phyloP scores from a whole-genome alignment of 2,888 invertebrate genomes.

The Cremastobaeus sp. region DNA sequence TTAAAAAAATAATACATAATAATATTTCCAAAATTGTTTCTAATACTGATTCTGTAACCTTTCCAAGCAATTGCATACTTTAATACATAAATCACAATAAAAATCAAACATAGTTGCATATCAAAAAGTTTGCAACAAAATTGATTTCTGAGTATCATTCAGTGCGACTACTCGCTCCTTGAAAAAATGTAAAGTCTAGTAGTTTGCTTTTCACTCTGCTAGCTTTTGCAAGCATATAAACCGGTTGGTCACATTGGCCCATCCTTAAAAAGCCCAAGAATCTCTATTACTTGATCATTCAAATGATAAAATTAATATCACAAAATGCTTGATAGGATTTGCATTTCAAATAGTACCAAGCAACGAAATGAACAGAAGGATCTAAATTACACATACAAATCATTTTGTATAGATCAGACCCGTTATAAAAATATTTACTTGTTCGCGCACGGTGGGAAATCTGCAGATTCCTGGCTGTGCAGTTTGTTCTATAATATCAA shows the following conservation, averaged over 20 bases:
- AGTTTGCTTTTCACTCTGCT: constrained; percentile 5
- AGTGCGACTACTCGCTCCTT: neutral
- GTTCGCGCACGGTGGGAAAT: too few relatives aligned
- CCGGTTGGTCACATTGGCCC: neutral
- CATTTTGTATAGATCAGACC: too few relatives aligned
- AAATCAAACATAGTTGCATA: constrained; percentile 1
- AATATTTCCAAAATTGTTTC: constrained; percentile 8
- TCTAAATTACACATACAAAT: too few relatives aligned
- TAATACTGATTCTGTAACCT: constrained; percentile 37
- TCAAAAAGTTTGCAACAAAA: neutral
- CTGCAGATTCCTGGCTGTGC: too few relatives aligned
- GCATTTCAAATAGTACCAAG: too few relatives aligned
- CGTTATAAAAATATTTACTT: too few relatives aligned
- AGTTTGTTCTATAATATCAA: too few relatives aligned
- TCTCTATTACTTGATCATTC: too few relatives aligned
- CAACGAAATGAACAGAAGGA: too few relatives aligned
- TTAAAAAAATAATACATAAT: constrained; percentile 12
- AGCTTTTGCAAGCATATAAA: constrained; percentile 1
- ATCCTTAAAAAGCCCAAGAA: neutral
- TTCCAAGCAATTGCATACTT: constrained; percentile 22
- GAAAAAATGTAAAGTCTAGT: constrained; percentile 12
- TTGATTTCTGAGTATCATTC: neutral
- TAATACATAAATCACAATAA: constrained; percentile 29
- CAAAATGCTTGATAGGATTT: too few relatives aligned
- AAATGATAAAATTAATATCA: too few relatives aligned